Base-by-base conservation (phyloP, 1,140 invertebrate genomes). In the Zaprionus kolodkinae region DNA sequence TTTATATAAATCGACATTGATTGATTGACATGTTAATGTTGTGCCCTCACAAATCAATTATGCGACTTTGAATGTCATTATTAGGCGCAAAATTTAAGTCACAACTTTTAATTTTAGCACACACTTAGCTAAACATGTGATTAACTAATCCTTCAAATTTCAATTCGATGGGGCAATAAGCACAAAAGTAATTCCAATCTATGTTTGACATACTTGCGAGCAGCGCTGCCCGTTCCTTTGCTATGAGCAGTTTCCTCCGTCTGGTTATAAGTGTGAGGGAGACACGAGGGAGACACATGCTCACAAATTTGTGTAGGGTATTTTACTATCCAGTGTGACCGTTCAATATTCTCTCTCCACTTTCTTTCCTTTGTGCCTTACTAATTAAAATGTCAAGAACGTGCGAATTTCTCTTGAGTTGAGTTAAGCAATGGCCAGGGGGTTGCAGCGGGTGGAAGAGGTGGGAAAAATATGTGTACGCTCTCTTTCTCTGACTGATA, bases 361-460 rank as follows among this genome's bases (percentile, higher is more conserved):
- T 10, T n/a, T 43, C 30, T 63, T 60, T 40, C 33, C 33, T 36
- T 72, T 67, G 33, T 73, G 54, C 69, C 57, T 62, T 67, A 60
- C 72, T 80, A 89, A 88, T 88, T 89, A 88, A 78, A 85, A 85
- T 81, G 74, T 73, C 78, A 84, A 64, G 76, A 80, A 61, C 63
- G 52, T 38, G 72, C 76, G 54, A 36, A 67, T 72, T 56, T 66
- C 50, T 66, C 43, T 75, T 54, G 43, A 50, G 45, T 66, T 60
- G 38, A 64, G 21, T 70, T 70, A 59, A 52, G 25, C 17, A 50
- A 56, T 12, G 45, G 36, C n/a, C 40, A 43, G 40, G 40, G 40
- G 13, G 13, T 43, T 15, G 2, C 40, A 15, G 40, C 7, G 1
- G 40, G 33, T 0, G 6, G 33, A 36, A 55, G n/a, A 35, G 33